Conservation (phyloP, 2,888 invertebrate genomes). For the Melangyna quadrimaculata region DNA sequence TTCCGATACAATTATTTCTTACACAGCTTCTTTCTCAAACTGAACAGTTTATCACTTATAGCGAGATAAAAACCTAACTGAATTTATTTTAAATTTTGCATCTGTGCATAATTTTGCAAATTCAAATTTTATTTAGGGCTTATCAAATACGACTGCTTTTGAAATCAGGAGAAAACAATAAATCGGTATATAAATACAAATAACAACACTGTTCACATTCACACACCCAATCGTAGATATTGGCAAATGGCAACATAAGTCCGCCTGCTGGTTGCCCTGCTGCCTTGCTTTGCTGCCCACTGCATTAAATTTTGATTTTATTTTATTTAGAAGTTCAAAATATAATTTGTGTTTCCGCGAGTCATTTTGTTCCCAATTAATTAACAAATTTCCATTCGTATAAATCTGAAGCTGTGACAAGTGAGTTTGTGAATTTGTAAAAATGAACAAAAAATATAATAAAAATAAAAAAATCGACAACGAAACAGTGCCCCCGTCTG, state of each 20-base stretch:
- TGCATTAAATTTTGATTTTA: slow-evolving; percentile 68
- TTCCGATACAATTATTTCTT: no score
- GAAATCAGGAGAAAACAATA: not conserved
- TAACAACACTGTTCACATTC: slow-evolving; percentile 28
- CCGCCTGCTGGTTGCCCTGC: slow-evolving; percentile 52
- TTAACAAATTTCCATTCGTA: slow-evolving; percentile 32
- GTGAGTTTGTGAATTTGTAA: slow-evolving; percentile 70
- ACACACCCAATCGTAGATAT: slow-evolving; percentile 70
- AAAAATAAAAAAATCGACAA: slow-evolving; percentile 53
- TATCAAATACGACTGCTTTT: no score
- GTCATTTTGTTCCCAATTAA: slow-evolving; percentile 41
- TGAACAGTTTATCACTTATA: no score
- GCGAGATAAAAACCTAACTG: no score
- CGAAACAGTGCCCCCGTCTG: slow-evolving; percentile 50
- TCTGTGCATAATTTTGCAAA: slow-evolving; percentile 73
- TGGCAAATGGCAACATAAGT: slow-evolving; percentile 72
- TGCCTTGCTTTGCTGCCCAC: slow-evolving; percentile 58
- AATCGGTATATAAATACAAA: not conserved
- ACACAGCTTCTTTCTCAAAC: no score
- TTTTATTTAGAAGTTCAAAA: slow-evolving; percentile 53
- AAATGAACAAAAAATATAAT: slow-evolving; percentile 43
- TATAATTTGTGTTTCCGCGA: slow-evolving; percentile 55
- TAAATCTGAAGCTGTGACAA: slow-evolving; percentile 50
- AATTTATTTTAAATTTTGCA: no score
- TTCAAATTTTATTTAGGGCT: no score